Base-by-base conservation (phyloP, 2,797 vertebrate species). In the Danionella dracula region DNA sequence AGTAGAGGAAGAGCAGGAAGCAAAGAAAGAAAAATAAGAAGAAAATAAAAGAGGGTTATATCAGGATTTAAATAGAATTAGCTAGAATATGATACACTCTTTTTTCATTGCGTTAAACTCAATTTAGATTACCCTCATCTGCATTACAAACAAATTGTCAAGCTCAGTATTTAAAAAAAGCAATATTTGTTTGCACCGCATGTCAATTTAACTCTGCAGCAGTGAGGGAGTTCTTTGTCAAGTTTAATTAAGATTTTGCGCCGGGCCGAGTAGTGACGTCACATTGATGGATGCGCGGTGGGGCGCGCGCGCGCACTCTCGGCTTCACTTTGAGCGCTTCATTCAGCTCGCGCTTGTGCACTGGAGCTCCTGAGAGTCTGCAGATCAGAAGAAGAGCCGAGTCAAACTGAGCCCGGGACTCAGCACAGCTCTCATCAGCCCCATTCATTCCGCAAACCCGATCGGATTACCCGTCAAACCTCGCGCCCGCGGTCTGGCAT, bases 391-490 rank as follows among this genome's bases (percentile, higher is more conserved):
- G 9, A 32, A n/a, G 5, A 21, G 10, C 21, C 35, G 29, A 27
- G 12, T 41, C 8, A 35, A n/a, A 42, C 13, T 44, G 42, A 27
- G 32, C 8, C 4, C 10, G 16, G 45, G 59, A 50, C 29, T 64
- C 53, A 16, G 17, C 20, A 57, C 53, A 16, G 17, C 21, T 15
- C 12, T 21, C 42, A 31, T 29, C 35, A 41, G 2, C 51, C 20
- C n/a, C 37, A 9, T 16, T 16, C 57, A 15, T 27, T 27, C 23
- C 6, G 3, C 23, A 27, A 6, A 3, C 23, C 3, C 31, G 27
- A 32, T 19, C 68, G 73, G 68, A 71, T 72, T 75, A 72, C 13
- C 46, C 2, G 54, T 35, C 38, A 23, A 53, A 32, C 29, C 56
- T 13, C 46, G 41, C 19, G 0, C 23, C 23, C 23, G 23, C 3